These are phyloP conservation scores for Yoshiicerus persimilis DNA, from an alignment of 1,140 invertebrate genomes.

Conservation along the genomic window DNA sequence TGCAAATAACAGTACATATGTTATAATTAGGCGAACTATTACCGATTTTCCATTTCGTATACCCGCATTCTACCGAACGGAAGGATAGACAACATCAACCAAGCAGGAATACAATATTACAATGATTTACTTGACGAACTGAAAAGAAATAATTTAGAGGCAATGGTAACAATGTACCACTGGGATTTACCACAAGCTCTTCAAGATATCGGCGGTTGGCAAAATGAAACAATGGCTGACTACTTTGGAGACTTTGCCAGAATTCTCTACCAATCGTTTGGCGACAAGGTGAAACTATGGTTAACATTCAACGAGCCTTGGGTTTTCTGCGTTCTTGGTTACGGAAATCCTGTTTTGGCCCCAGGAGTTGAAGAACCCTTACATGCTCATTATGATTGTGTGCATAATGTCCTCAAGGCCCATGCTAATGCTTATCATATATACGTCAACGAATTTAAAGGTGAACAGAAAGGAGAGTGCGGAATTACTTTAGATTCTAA, in stretches of 20 bases:
- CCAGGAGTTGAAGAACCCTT: constrained; percentile 2
- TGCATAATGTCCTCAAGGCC: constrained; percentile 40
- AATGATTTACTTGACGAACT: constrained; percentile 51
- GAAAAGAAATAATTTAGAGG: constrained; percentile 49
- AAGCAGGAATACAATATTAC: constrained; percentile 53
- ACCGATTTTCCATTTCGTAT: constrained; percentile 55
- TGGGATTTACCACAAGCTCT: constrained; percentile 55
- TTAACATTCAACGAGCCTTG: constrained; percentile 53
- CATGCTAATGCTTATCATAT: constrained; percentile 42
- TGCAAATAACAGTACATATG: no score
- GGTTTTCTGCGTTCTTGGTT: constrained; percentile 65
- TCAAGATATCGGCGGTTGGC: constrained; percentile 44
- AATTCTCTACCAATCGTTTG: constrained; percentile 39
- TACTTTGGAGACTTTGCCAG: constrained; percentile 46
- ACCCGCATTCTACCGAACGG: constrained; percentile 52
- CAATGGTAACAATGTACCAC: constrained; percentile 50
- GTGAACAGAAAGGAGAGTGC: constrained; percentile 11
- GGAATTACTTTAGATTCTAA: constrained; percentile 37
- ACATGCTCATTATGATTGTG: constrained; percentile 27
- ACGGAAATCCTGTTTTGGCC: constrained; percentile 54
- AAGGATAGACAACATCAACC: constrained; percentile 44
- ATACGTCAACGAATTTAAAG: constrained; percentile 34
- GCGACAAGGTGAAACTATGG: constrained; percentile 44
- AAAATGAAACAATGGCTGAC: constrained; percentile 37
- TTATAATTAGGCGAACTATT: constrained; percentile 46